Evolutionary conservation across 92 coral and sea anemone genomes (phyloP), one percentile per base, ranked within the genome.

Genomic region (Virgularia gustaviana): DNA sequence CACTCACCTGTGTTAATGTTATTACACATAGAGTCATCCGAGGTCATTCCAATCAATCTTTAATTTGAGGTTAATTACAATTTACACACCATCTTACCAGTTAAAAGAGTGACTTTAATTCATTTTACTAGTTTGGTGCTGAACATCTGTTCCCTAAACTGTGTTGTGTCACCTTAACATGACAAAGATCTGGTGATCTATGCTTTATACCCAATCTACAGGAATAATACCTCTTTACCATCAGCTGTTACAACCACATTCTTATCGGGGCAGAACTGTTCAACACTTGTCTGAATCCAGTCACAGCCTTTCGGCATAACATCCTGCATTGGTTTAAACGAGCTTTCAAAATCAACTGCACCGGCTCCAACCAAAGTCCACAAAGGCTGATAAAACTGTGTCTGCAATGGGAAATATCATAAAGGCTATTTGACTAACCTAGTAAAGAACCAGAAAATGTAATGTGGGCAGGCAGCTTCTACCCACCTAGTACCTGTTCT

Each of bases 361-460:
- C 98, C 98, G 9, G 96, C 96, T 25, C 98, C 98, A 49, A 92
- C 98, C 61, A 92, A 63, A 0, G 98, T 92, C 98, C 98, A 92
- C 10, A 92, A 78, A 0, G 98, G 96, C 49, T 92, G 98, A 83
- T 92, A 92, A 76, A 89, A 92, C 41, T 92, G 98, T 18, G 76
- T 60, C 98, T 92, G 71, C 22, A 52, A 52, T 2, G n/a, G n/a
- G n/a, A n/a, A n/a, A n/a, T n/a, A n/a, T n/a, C n/a, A n/a, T n/a
- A n/a, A n/a, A n/a, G 11, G n/a, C n/a, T n/a, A 11, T 43, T 43
- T 43, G 12, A 11, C n/a, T 43, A 11, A 11, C 49, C 49, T 43
- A 11, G 11, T n/a, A 11, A 43, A n/a, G 49, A n/a, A 43, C n/a
- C 12, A 11, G 12, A 43, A 11, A 11, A 43, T 11, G 49, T 43